Conservation (phyloP, 2,113 vertebrate species). For the Neoarius graeffei region DNA sequence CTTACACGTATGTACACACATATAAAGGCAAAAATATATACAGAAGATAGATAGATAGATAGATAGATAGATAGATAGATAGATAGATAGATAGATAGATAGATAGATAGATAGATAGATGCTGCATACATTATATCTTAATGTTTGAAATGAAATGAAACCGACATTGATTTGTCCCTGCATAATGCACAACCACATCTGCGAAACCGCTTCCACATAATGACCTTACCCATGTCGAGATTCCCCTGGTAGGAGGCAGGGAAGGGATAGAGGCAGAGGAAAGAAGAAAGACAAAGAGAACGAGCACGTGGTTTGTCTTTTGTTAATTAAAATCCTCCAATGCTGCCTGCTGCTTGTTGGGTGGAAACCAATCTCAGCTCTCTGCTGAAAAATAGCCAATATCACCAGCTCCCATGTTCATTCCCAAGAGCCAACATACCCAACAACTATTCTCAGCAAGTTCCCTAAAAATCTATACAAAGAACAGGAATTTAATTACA, state of each 20-base stretch:
- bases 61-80: neutral
- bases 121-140: too few species aligned
- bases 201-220: constrained; percentile 20
- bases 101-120: too few species aligned
- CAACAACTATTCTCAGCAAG: constrained; percentile 16
- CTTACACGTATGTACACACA: neutral
- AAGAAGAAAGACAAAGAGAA: neutral
- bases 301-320: constrained; percentile 27
- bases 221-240: constrained; percentile 54
- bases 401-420: constrained; percentile 25
- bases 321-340: constrained; percentile 66
- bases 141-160: neutral
- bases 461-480: constrained; percentile 38
- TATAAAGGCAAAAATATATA: neutral
- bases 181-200: constrained; percentile 19
- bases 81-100: neutral
- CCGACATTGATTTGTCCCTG: neutral
- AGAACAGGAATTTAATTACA: constrained; percentile 42
- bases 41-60: neutral
- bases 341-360: constrained; percentile 54
- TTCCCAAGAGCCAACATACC: constrained; percentile 16
- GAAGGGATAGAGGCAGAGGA: constrained; percentile 16
- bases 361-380: constrained; percentile 47
- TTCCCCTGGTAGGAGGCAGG: constrained; percentile 36
- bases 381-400: constrained; percentile 32